A percentile compares a stretch with the other conserved stretches of the same genome.
phyloP scores from a whole-genome alignment of 1,140 invertebrate genomes.

The Leguminivora glycinivorella region DNA sequence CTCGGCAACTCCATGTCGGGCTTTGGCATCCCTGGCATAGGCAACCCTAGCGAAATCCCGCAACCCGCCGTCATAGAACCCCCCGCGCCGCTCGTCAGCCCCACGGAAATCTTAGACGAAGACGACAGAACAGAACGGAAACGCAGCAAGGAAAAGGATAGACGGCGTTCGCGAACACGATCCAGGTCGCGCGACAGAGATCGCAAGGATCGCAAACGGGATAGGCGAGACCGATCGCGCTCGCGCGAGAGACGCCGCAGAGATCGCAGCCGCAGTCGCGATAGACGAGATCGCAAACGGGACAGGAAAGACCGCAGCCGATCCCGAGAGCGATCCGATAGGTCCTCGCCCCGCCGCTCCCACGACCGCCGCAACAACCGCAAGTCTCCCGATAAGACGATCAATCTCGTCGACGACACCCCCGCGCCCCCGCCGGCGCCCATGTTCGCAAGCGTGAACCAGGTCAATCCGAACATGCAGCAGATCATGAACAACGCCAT shows the following conservation, averaged over 20 bases:
- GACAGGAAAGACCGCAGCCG: constrained; percentile 78
- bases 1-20: constrained; percentile 49
- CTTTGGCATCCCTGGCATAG: constrained; percentile 65
- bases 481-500: constrained; percentile 34
- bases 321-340: constrained; percentile 73
- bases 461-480: constrained; percentile 30
- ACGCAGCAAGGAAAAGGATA: constrained; percentile 60
- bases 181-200: constrained; percentile 72
- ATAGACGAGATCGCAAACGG: constrained; percentile 79
- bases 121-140: constrained; percentile 65
- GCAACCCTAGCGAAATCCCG: constrained; percentile 69
- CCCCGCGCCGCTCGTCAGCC: constrained; percentile 66
- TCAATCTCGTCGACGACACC: constrained; percentile 34
- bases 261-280: constrained; percentile 79
- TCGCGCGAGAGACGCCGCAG: constrained; percentile 76
- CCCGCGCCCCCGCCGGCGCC: constrained; percentile 24
- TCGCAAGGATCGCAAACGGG: constrained; percentile 73
- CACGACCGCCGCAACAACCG: constrained; percentile 61
- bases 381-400: constrained; percentile 56
- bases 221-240: constrained; percentile 77
- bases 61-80: constrained; percentile 73
- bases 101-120: constrained; percentile 60
- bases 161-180: constrained; percentile 57
- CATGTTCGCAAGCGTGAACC: constrained; percentile 26
- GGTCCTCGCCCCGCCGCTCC: constrained; percentile 55